Evolutionary conservation across 53 echinoderm and acorn worm genomes (phyloP).

Genomic region (Hippasteria phrygiana): DNA sequence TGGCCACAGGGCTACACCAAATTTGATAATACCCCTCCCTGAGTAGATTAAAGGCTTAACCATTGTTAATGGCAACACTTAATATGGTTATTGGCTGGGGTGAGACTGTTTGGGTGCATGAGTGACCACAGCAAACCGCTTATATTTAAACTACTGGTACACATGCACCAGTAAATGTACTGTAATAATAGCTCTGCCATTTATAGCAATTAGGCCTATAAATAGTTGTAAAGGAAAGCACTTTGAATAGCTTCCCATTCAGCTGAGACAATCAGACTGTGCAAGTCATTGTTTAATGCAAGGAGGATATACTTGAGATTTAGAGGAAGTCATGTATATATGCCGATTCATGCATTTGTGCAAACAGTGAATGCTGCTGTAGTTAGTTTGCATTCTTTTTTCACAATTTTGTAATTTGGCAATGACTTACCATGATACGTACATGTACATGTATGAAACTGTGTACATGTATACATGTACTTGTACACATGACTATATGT

Average conservation of each 20-base stretch:
- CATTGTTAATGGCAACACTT: background rate
- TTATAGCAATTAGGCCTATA: background rate
- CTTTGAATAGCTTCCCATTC: background rate
- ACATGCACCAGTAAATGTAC: too few species aligned
- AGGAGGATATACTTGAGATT: too few species aligned
- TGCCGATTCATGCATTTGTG: too few species aligned
- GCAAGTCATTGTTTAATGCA: too few species aligned
- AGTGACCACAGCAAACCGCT: background rate
- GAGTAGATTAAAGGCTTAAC: background rate
- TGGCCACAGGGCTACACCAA: background rate
- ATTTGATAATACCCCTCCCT: background rate
- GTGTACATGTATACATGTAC: background rate
- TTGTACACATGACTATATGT: too few species aligned
- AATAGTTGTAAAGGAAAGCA: background rate
- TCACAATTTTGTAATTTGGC: too few species aligned
- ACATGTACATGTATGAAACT: background rate
- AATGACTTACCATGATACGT: background rate
- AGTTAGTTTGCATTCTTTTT: too few species aligned
- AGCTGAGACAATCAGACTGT: too few species aligned
- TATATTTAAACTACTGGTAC: background rate
- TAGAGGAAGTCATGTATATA: too few species aligned
- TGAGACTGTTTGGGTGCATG: background rate
- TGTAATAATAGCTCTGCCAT: background rate
- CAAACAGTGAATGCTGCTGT: too few species aligned
- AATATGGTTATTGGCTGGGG: slow-evolving; percentile 4